Conservation (phyloP, 2,113 vertebrate genomes). For the Syngnathoides biaculeatus region DNA sequence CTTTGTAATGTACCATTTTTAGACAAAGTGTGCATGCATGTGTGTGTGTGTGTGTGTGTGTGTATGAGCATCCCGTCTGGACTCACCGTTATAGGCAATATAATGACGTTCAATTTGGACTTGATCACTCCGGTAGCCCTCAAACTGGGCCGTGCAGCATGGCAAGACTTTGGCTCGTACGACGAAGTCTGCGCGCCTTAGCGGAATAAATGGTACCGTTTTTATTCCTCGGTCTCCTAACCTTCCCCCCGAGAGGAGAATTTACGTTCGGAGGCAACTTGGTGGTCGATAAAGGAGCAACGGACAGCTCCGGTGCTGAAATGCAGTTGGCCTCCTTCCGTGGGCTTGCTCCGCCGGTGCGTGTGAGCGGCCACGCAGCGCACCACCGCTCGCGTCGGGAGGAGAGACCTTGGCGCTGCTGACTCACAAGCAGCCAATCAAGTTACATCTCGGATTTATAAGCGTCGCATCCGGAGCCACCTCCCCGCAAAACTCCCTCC, state of each 20-base stretch:
- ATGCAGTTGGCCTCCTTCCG: background rate
- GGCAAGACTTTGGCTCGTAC: constrained; percentile 47
- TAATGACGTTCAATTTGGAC: constrained; percentile 30
- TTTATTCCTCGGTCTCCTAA: constrained; percentile 22
- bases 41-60: background rate
- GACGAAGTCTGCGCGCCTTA: constrained; percentile 34
- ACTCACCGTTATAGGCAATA: constrained; percentile 52
- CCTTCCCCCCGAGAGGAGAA: constrained; percentile 24
- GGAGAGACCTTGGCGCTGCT: constrained; percentile 20
- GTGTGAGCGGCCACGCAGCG: constrained; percentile 32
- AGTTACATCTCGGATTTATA: constrained; percentile 38
- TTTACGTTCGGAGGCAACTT: constrained; percentile 26
- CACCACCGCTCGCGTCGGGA: constrained; percentile 19
- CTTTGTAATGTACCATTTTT: constrained; percentile 26
- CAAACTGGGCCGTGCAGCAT: constrained; percentile 68
- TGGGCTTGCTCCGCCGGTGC: constrained; percentile 25
- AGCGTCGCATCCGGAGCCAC: constrained; percentile 9
- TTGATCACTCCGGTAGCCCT: constrained; percentile 49
- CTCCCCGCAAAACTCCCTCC: background rate
- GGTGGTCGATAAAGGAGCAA: constrained; percentile 3
- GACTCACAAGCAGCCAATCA: constrained; percentile 28
- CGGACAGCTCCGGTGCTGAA: constrained; percentile 77
- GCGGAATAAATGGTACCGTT: background rate
- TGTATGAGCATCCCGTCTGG: background rate
- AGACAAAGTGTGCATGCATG: background rate